Conservation (phyloP, 1,140 invertebrate genomes). For the Mycetomoellerius zeteki region DNA sequence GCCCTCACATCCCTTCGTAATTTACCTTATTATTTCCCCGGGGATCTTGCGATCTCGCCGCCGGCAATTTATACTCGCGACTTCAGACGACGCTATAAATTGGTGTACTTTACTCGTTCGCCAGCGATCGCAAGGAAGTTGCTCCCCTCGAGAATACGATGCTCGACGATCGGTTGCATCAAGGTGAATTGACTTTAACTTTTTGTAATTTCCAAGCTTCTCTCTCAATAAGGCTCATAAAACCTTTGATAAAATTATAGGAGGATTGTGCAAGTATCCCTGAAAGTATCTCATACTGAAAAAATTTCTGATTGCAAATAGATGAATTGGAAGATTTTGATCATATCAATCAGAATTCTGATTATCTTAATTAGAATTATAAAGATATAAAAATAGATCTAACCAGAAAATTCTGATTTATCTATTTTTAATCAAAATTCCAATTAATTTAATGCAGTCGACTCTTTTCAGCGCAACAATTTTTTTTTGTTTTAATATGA, state of each 20-base stretch:
- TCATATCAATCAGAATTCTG: too few species aligned
- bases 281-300: not conserved
- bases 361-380: too few species aligned
- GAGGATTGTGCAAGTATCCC: not conserved
- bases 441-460: too few species aligned
- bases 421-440: too few species aligned
- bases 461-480: too few species aligned
- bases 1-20: not conserved
- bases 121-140: not conserved
- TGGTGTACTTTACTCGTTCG: not conserved
- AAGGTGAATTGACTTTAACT: not conserved
- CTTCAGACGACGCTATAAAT: slow-evolving; percentile 49
- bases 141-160: not conserved
- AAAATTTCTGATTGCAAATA: too few species aligned
- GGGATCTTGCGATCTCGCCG: not conserved
- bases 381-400: too few species aligned
- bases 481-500: not conserved
- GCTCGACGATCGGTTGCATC: not conserved
- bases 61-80: slow-evolving; percentile 26
- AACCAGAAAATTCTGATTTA: too few species aligned
- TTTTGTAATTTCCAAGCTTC: not conserved
- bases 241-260: not conserved
- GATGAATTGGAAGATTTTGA: too few species aligned
- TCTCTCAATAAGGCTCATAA: not conserved
- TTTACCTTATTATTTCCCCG: slow-evolving; percentile 47